Percentiles rank a stretch among this genome's conserved stretches.
Conservation (phyloP, 2,113 vertebrate species). For the Phalacrocorax brasilianus region DNA sequence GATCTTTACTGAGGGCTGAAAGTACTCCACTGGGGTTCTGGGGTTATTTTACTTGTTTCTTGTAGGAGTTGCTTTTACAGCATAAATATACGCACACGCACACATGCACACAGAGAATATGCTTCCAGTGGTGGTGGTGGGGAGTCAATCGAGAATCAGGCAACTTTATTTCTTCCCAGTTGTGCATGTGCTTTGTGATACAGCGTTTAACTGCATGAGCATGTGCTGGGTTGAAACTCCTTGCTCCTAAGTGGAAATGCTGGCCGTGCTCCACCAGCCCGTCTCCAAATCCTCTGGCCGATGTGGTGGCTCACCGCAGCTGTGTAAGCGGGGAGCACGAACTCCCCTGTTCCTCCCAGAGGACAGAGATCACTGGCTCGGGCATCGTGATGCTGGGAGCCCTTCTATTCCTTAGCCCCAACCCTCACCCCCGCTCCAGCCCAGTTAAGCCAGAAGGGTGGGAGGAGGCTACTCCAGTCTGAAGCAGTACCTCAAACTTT, state of each 20-base stretch:
- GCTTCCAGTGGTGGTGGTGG: neutral
- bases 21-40: neutral
- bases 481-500: neutral
- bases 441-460: neutral
- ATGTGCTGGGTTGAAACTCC: neutral
- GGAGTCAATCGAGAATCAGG: neutral
- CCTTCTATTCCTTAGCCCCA: neutral
- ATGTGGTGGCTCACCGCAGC: no score
- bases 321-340: neutral
- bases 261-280: neutral
- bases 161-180: neutral
- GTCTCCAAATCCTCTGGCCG: neutral
- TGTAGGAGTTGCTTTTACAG: neutral
- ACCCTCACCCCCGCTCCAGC: neutral
- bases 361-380: neutral
- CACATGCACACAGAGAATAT: neutral
- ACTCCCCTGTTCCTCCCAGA: neutral
- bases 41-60: neutral
- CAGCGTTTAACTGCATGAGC: neutral
- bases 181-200: neutral
- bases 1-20: neutral
- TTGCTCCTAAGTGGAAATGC: accelerated
- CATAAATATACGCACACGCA: no score
- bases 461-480: neutral
- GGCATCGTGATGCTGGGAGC: neutral